Evolutionary conservation across 2,797 vertebrate species (phyloP), one percentile per base, ranked within the genome.

Genomic region (Sternarchorhynchus goeldii): DNA sequence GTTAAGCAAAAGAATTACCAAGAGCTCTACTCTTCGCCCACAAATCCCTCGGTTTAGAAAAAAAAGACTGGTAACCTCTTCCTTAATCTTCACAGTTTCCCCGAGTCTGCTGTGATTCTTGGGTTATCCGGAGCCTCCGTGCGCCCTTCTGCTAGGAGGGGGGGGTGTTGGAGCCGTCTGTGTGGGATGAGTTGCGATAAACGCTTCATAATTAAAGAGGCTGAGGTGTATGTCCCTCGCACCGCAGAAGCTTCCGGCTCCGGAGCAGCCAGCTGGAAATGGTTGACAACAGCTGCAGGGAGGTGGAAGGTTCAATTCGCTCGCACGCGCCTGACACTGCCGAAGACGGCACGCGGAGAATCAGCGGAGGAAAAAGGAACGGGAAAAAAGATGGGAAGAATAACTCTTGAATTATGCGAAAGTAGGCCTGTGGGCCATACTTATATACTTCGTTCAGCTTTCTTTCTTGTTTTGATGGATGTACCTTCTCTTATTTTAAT

Each of bases 181-280:
- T 20, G 21, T 59, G 77, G 50, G 72, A 55, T 62, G 66, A 58
- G 67, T 66, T 45, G 73, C 69, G 73, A 82, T 82, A 79, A 76
- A 75, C 65, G 70, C 62, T 73, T 67, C 68, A 71, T 82, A 76
- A 79, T 82, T 76, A 79, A 79, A 68, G 69, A 76, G 81, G 50
- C 62, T 45, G 62, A 73, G 68, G 73, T 32, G 60, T 21, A 39
- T 62, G 39, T 65, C 70, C n/a, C 41, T 72, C 21, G 36, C 65
- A 7, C 76, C 36, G 45, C 36, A 50, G 39, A 58, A 62, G 73
- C 79, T 64, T 62, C 41, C 36, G 62, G 41, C 45, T 41, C 60
- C 45, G 39, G 25, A 17, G 60, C 62, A 63, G 50, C 59, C 45
- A 65, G 69, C 45, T 53, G 50, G 32, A 55, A 69, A 63, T 18